These are phyloP conservation scores for Machimus rusticus DNA, from an alignment of 2,888 invertebrate species.

Conservation along the genomic window DNA sequence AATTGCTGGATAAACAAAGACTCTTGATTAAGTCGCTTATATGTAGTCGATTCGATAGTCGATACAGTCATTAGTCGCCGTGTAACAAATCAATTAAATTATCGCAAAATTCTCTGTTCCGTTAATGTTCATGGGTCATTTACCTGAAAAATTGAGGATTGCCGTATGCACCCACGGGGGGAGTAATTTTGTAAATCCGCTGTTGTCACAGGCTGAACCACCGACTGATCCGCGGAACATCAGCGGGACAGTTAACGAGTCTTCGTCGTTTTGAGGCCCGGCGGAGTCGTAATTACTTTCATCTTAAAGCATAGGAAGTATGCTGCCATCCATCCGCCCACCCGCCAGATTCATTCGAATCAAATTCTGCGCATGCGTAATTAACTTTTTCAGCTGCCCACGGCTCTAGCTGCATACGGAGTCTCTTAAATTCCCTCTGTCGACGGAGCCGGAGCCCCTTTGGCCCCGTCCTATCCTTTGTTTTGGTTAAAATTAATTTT, in stretches of 20 bases:
- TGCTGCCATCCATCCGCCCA: background rate
- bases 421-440: background rate
- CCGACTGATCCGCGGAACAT: background rate
- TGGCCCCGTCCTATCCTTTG: background rate
- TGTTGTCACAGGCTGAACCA: background rate
- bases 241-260: background rate
- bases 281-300: background rate
- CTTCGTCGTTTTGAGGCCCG: background rate
- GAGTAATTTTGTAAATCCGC: background rate
- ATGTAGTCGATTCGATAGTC: background rate
- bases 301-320: background rate
- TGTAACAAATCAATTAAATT: background rate
- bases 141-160: slow-evolving; percentile 15
- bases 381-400: slow-evolving; percentile 23
- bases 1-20: background rate
- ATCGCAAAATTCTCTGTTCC: background rate
- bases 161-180: background rate
- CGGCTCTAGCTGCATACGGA: background rate
- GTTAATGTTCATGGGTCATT: slow-evolving; percentile 21
- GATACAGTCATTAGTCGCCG: background rate
- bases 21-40: background rate
- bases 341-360: background rate
- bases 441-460: background rate
- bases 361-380: slow-evolving; percentile 25
- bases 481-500: background rate